Base-by-base conservation (phyloP, 2,888 invertebrate genomes). In the Lepidonotus clava region DNA sequence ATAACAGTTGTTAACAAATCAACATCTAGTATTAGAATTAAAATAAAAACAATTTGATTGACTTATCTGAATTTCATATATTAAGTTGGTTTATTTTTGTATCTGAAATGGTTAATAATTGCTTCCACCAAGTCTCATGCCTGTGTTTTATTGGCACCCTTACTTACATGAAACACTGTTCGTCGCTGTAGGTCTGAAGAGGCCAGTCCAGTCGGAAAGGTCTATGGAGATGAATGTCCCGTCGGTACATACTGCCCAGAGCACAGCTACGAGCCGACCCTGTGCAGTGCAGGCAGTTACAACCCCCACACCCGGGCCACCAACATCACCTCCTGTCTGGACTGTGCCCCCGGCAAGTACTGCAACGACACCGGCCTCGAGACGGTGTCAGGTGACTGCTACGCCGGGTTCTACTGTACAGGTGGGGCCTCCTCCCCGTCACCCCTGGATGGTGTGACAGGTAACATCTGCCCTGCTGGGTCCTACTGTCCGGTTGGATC, bases 181-280 rank as follows among this genome's bases (percentile, higher is more conserved):
- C 46, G 18, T 46, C 18, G n/a, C 76, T 14, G 21, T n/a, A 80
- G 91, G 0, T 93, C 93, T 32, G 90, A 92, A 88, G 91, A 91
- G 83, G 92, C 92, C 14, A 92, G 90, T 71, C 93, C 93, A 8
- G 90, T 92, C 0, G 91, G 90, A 5, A 24, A 92, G 86, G 85
- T 85, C 6, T 93, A 93, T 71, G 93, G 93, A 56, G 92, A 93
- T 86, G 91, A 93, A 86, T 93, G 93, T 87, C 93, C 93, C 38
- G 88, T 87, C 0, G 93, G 93, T 14, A 88, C 90, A 83, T 93
- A 91, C 88, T 93, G 93, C 88, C 92, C 91, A 40, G 88, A 88
- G 34, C 88, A 90, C 36, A 93, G 92, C 89, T 89, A 91, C 85
- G 87, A 90, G 86, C 93, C 93, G 5, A 90, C 88, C 67, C 90